Evolutionary conservation across 2,888 invertebrate species (phyloP).

Genomic region (Hymenopus coronatus): DNA sequence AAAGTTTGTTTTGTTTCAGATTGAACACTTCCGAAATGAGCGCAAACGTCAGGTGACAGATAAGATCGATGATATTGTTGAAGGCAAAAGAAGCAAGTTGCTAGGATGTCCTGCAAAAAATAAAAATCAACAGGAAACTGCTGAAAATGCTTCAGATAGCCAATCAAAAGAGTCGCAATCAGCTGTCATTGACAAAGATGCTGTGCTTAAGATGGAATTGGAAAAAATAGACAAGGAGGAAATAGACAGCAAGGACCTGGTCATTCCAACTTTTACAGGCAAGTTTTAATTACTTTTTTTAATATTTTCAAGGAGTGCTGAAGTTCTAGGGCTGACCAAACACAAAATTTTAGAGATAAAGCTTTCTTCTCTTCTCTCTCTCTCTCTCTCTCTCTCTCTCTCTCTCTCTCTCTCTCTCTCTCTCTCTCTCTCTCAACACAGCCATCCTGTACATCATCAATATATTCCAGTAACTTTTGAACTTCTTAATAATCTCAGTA

Average conservation of each 20-base stretch:
- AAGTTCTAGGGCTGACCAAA: too few species aligned
- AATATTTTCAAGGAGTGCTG: too few species aligned
- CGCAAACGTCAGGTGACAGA: constrained; percentile 59
- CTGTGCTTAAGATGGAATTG: constrained; percentile 68
- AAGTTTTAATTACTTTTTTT: too few species aligned
- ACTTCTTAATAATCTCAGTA: too few species aligned
- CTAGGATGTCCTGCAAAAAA: constrained; percentile 45
- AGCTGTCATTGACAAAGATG: constrained; percentile 52
- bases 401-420: too few species aligned
- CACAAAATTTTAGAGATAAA: too few species aligned
- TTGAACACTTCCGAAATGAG: constrained; percentile 52
- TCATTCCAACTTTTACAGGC: constrained; percentile 70
- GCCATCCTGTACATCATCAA: too few species aligned
- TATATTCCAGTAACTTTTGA: too few species aligned
- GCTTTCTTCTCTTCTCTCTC: too few species aligned
- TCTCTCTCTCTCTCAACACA: too few species aligned
- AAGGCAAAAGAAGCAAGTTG: constrained; percentile 71
- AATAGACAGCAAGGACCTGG: constrained; percentile 58
- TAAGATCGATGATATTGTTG: constrained; percentile 72
- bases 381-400: too few species aligned
- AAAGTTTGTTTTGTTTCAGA: constrained; percentile 43
- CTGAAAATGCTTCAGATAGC: constrained; percentile 40
- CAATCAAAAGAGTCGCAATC: constrained; percentile 30
- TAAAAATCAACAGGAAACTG: constrained; percentile 41
- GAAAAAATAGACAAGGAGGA: constrained; percentile 55